Base-by-base conservation (phyloP, 92 coral and sea anemone genomes). In the Zoanthus solanderi region DNA sequence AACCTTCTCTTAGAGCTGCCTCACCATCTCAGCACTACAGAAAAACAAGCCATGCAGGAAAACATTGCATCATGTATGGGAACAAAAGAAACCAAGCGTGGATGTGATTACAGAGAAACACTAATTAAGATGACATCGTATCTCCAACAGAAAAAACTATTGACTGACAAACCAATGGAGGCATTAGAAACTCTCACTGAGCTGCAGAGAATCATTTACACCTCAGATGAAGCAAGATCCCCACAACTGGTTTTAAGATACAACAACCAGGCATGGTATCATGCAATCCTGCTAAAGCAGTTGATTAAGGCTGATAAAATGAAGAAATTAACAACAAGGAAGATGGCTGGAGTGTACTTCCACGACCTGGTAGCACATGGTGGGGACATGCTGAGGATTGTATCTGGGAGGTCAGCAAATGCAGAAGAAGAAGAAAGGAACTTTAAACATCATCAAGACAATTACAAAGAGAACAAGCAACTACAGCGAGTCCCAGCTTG, bases 261-360 rank as follows among this genome's bases (percentile, higher is more conserved):
- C 75, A 69, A 61, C 79, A 90, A 90, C 80, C 87, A 78, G 75
- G 68, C 90, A 46, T 88, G 91, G 91, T 75, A 76, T 71, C 92
- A 85, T 71, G 88, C 89, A 7, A 85, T 90, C 29, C 80, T 85
- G 23, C 79, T 90, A 16, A 68, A 84, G 54, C 84, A 85, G 46
- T 85, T 58, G 7, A 28, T 89, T 58, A 69, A 75, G 14, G 12
- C 72, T 37, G 47, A 53, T 11, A 28, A 72, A 56, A 87, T 87
- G 34, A 90, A 80, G 61, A 90, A 87, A 48, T 72, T 87, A 18
- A 90, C 90, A 34, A 60, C 16, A 30, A 63, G 90, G 66, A 90
- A 90, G 54, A 31, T 90, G 88, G 82, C 81, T 87, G 93, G 93
- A 44, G 93, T 81, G 54, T 90, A 90, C 77, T 90, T 90, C 50